Evolutionary conservation across 1,140 invertebrate genomes (phyloP).

Genomic region (Brachionus plicatilis): DNA sequence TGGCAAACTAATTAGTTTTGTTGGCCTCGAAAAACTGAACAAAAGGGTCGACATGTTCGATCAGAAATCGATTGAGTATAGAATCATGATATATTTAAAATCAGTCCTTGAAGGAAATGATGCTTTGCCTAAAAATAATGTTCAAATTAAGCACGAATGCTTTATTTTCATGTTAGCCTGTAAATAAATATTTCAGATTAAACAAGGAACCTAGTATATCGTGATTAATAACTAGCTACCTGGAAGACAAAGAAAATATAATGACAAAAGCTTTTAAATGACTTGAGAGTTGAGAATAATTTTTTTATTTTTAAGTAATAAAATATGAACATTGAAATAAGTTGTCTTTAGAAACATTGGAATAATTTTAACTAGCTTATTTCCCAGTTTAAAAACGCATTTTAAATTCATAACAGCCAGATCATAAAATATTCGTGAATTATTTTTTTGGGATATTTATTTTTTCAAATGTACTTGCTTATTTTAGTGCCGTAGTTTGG

Average conservation of each 20-base stretch:
- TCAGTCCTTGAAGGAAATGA: background rate
- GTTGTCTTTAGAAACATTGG: background rate
- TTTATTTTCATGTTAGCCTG: background rate
- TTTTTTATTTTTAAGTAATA: background rate
- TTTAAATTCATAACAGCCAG: background rate
- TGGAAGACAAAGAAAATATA: background rate
- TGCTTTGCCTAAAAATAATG: background rate
- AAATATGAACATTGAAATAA: background rate
- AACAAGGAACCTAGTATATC: background rate
- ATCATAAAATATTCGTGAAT: background rate
- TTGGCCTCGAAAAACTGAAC: background rate
- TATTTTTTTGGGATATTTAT: background rate
- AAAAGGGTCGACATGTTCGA: background rate
- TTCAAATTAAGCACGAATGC: background rate
- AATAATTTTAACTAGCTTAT: background rate
- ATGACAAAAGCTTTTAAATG: background rate
- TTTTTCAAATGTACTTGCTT: background rate
- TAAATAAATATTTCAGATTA: background rate
- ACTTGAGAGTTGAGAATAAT: background rate
- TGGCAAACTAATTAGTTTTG: background rate
- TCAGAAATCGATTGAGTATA: background rate
- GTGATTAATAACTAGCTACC: background rate
- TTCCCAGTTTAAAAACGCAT: background rate
- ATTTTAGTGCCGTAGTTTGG: background rate
- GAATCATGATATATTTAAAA: background rate